Percentiles rank a stretch among this genome's conserved stretches.
phyloP scores from a whole-genome alignment of 1,140 invertebrate genomes.

The Papilio glaucus region DNA sequence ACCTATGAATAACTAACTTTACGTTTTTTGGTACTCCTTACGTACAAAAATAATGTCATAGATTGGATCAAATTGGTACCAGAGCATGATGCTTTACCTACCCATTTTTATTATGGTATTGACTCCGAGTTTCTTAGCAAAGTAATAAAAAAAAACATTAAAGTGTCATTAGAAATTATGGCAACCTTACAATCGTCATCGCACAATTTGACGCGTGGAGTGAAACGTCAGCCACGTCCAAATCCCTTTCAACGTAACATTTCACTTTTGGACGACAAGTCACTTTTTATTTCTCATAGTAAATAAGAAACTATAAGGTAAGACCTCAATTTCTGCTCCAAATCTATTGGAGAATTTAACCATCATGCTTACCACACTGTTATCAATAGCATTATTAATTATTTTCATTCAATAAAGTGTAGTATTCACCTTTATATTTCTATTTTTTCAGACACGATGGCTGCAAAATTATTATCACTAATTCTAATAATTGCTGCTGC shows the following conservation, averaged over 20 bases:
- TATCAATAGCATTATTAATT: background rate
- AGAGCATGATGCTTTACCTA: too few species aligned
- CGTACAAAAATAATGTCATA: too few species aligned
- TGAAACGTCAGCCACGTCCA: conserved; percentile 81
- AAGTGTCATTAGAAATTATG: conserved; percentile 28
- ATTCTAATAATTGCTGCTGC: conserved; percentile 72
- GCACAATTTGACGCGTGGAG: conserved; percentile 69
- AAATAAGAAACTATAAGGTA: conserved; percentile 34
- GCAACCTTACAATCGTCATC: conserved; percentile 53
- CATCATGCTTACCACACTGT: background rate
- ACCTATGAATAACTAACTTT: too few species aligned
- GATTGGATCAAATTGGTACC: too few species aligned
- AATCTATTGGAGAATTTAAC: conserved; percentile 1
- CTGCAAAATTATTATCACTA: conserved; percentile 67
- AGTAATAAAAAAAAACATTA: too few species aligned
- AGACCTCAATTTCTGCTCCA: conserved; percentile 7
- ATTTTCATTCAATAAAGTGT: conserved; percentile 47
- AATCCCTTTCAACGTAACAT: conserved; percentile 62
- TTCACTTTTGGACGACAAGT: conserved; percentile 42
- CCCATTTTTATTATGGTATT: too few species aligned
- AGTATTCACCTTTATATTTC: conserved; percentile 40
- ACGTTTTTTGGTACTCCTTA: too few species aligned
- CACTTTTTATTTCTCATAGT: conserved; percentile 32
- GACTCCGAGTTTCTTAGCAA: too few species aligned
- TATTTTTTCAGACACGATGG: conserved; percentile 73